phyloP scores from a whole-genome alignment of 2,888 invertebrate genomes.

The Macrophya annulata region DNA sequence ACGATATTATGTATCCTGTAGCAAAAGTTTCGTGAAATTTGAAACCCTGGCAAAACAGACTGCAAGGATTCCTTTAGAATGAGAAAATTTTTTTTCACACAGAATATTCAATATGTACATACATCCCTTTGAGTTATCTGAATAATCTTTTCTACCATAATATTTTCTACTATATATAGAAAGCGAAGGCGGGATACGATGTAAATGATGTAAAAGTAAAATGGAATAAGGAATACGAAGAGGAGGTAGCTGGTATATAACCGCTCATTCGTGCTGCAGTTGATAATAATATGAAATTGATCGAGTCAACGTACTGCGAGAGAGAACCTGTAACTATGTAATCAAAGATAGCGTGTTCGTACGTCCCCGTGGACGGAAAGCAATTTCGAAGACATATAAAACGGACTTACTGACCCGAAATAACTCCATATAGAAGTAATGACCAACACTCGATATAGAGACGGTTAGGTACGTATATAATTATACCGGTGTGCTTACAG shows the following conservation, averaged over 20 bases:
- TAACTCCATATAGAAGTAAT: slow-evolving; percentile 30
- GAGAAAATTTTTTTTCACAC: neutral
- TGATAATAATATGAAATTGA: slow-evolving; percentile 24
- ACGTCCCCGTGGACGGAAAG: neutral
- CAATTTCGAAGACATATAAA: neutral
- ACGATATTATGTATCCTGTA: neutral
- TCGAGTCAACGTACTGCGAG: slow-evolving; percentile 17
- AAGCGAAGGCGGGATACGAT: no score
- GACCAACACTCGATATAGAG: neutral
- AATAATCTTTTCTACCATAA: no score
- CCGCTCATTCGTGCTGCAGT: slow-evolving; percentile 8
- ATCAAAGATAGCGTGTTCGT: slow-evolving; percentile 29
- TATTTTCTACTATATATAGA: no score
- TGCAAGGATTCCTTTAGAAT: neutral
- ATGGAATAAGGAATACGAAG: neutral
- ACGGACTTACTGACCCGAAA: slow-evolving; percentile 21
- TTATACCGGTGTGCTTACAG: neutral
- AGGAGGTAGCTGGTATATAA: neutral
- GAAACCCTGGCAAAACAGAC: neutral
- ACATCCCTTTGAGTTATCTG: no score
- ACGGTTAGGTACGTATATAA: slow-evolving; percentile 6
- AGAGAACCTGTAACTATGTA: slow-evolving; percentile 1
- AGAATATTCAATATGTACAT: no score
- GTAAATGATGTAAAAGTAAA: neutral
- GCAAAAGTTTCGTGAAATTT: slow-evolving; percentile 22